Base-by-base conservation (phyloP, 2,888 invertebrate genomes). In the Chrysopilus asiliformis region DNA sequence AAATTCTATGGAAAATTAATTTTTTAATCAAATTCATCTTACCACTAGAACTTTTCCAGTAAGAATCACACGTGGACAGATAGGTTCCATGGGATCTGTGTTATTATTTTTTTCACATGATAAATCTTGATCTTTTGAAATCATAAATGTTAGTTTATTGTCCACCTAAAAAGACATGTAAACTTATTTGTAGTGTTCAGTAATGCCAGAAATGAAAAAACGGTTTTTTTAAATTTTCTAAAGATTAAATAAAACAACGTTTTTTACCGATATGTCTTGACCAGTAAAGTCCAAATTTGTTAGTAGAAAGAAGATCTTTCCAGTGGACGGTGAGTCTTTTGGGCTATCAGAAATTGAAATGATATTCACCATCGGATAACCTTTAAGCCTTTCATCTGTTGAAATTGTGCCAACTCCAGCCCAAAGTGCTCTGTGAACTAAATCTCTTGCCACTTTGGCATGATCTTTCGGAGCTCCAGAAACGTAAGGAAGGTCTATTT, bases 31-130 rank as follows among this genome's bases (percentile, higher is more conserved):
- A 34, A 34, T 13, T n/a, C n/a, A 44, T 36, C 19, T 15, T 33
- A 43, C 43, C 28, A 38, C 18, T 22, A 26, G 25, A n/a, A 61
- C 49, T 37, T 53, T 47, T 2, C 63, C 63, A 42, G 55, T 58
- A 4, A 64, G 49, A 12, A 61, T 56, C 7, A 45, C 43, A 3
- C 62, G 51, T 0, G 55, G 48, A 47, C 64, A 64, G 0, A 57
- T 58, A 2, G 64, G 64, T 41, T 64, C 64, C 62, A 64, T 64
- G 3, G 64, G 62, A 51, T 64, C 64, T 3, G 45, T 43, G 14
- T 49, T 47, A 18, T 28, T 32, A 14, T 36, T 34, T 6, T 43
- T 44, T 4, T 49, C 46, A 37, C 64, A 64, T n/a, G 51, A 49
- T 3, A 55, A 39, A n/a, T 49, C 46, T 42, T 63, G 58, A 32